Base-by-base conservation (phyloP, 2,113 vertebrate species). In the Sinocyclocheilus maitianheensis region DNA sequence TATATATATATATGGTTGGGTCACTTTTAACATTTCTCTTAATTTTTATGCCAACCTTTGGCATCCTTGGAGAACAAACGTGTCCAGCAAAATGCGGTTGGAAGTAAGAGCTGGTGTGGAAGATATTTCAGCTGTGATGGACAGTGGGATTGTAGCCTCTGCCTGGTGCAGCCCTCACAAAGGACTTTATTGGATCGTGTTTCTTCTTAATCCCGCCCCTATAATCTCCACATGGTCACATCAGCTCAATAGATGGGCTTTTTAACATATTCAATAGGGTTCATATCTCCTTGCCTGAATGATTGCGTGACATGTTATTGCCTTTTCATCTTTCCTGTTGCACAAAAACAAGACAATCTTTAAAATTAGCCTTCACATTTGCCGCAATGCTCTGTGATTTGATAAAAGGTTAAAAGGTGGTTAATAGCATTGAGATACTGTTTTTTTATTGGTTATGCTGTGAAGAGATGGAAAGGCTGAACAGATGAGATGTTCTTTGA, bases 101-200 rank as follows among this genome's bases (percentile, higher is more conserved):
- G 65, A 84, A 60, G 53, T 74, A 74, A 84, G 81, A 84, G 81
- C 69, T 84, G 88, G 88, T 93, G 93, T 91, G 86, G 92, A 94
- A 90, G 92, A 91, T 92, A 91, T 92, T 93, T 94, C 95, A 95
- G 94, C 94, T 91, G 90, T 94, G 90, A 95, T 94, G 93, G 94
- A 95, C 94, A 94, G 95, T 95, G 95, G 95, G 95, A 95, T 95
- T 95, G 94, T 93, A 95, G 94, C 94, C 93, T 93, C 94, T 94
- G 90, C 93, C 93, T 94, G 93, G 92, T 93, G 93, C 91, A 94
- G 91, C 93, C 93, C 91, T 91, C 81, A 88, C 53, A 89, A 79
- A 85, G 85, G 14, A 37, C 58, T 62, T 80, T 62, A 72, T 30
- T 62, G 51, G 37, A 74, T 81, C 30, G 40, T 80, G 46, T 69